A percentile compares a stretch with the other conserved stretches of the same genome.
These are phyloP conservation scores for Nothobranchius furzeri DNA, from an alignment of 2,113 vertebrate species.

Conservation along the genomic window DNA sequence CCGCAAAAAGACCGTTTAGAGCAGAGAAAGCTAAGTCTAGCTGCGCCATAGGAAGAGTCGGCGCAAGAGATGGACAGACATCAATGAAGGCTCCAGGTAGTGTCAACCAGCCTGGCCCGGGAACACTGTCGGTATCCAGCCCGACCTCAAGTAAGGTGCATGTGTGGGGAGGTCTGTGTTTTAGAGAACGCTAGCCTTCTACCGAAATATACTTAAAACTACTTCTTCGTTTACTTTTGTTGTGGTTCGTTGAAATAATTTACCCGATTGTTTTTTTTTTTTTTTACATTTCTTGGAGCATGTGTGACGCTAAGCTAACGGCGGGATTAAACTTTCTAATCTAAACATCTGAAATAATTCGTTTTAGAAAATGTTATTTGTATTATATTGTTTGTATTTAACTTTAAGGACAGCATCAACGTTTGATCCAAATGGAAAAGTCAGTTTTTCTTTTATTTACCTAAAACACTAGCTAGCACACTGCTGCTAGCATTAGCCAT, in stretches of 20 bases:
- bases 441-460: too few relatives aligned
- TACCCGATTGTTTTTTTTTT: not conserved
- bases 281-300: too few relatives aligned
- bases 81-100: not conserved
- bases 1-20: not conserved
- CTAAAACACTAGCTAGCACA: not conserved
- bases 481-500: not conserved
- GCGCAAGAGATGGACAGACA: not conserved
- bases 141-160: slow-evolving; percentile 36
- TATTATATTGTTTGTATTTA: not conserved
- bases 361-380: not conserved
- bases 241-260: too few relatives aligned
- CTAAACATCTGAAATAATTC: too few relatives aligned
- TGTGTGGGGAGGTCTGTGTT: not conserved
- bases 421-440: too few relatives aligned
- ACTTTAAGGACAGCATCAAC: too few relatives aligned
- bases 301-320: too few relatives aligned
- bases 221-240: too few relatives aligned
- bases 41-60: too few relatives aligned
- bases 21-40: not conserved
- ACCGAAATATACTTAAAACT: too few relatives aligned
- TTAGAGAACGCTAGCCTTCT: not conserved
- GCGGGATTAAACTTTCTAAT: too few relatives aligned
- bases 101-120: too few relatives aligned
- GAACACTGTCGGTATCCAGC: not conserved